Evolutionary conservation across 2,888 invertebrate species (phyloP).

Genomic region (Urechis unicinctus): DNA sequence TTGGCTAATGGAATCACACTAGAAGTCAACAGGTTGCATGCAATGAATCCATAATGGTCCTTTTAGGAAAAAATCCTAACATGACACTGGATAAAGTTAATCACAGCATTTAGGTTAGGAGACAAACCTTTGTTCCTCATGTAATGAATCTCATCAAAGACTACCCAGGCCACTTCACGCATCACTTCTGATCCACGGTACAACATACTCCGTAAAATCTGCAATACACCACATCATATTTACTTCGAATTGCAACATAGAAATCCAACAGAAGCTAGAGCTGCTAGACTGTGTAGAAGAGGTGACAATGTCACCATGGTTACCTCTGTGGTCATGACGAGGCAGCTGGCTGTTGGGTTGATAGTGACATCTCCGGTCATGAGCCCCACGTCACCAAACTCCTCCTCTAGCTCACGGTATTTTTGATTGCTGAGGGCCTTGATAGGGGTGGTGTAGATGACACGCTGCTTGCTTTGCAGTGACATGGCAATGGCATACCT

Average conservation of each 20-base stretch:
- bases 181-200: conserved; percentile 97
- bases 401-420: conserved; percentile 93
- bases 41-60: no score
- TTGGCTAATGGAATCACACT: no score
- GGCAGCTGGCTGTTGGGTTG: conserved; percentile 92
- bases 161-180: conserved; percentile 99
- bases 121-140: conserved; percentile 87
- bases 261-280: no score
- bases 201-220: conserved; percentile 96
- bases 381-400: conserved; percentile 93
- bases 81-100: no score
- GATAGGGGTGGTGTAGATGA: conserved; percentile 99
- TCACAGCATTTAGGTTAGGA: no score
- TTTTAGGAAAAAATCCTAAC: no score
- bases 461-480: conserved; percentile 86
- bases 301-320: background rate
- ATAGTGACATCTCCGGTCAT: conserved; percentile 99
- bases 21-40: no score
- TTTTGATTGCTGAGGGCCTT: conserved; percentile 99
- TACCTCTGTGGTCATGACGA: conserved; percentile 98
- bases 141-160: conserved; percentile 99
- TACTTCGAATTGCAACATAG: background rate
- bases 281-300: no score
- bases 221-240: conserved; percentile 1
- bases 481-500: conserved; percentile 91